A percentile compares a stretch with the other conserved stretches of the same genome.
Conservation (phyloP, 1,140 invertebrate species). For the Ruditapes philippinarum region DNA sequence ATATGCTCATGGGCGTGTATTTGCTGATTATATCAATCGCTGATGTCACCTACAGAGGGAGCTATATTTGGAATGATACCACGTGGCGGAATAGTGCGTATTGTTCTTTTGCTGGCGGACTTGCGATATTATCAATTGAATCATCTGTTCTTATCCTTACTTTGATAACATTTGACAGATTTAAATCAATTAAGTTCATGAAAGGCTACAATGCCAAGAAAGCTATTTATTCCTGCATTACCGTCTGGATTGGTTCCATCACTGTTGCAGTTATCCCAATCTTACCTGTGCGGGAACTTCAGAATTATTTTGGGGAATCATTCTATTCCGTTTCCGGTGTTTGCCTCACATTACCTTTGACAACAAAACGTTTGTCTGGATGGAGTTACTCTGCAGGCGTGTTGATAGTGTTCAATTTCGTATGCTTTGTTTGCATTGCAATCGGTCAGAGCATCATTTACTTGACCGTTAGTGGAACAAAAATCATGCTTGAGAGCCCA, state of each 20-base stretch:
- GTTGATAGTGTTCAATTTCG: slow-evolving; percentile 55
- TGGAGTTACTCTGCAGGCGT: slow-evolving; percentile 37
- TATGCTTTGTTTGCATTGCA: slow-evolving; percentile 66
- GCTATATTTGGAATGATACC: slow-evolving; percentile 71
- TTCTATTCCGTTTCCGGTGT: slow-evolving; percentile 70
- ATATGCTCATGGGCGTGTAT: slow-evolving; percentile 84
- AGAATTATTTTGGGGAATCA: neutral
- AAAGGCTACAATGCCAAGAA: neutral
- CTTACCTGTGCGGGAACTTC: neutral
- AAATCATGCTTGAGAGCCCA: neutral
- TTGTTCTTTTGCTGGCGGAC: slow-evolving; percentile 74
- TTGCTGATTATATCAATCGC: slow-evolving; percentile 79
- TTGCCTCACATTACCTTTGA: slow-evolving; percentile 63
- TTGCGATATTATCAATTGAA: slow-evolving; percentile 75
- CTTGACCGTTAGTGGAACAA: neutral
- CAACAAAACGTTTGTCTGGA: neutral
- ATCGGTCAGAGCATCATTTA: slow-evolving; percentile 25
- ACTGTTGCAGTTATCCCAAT: slow-evolving; percentile 65
- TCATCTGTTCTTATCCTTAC: slow-evolving; percentile 66
- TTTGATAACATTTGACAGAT: slow-evolving; percentile 70
- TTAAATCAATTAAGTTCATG: slow-evolving; percentile 73
- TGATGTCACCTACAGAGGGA: slow-evolving; percentile 72
- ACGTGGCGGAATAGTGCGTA: slow-evolving; percentile 69
- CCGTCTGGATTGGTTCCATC: slow-evolving; percentile 62
- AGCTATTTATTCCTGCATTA: neutral